Conservation (phyloP, 2,113 vertebrate species). For the Engystomops pustulosus region DNA sequence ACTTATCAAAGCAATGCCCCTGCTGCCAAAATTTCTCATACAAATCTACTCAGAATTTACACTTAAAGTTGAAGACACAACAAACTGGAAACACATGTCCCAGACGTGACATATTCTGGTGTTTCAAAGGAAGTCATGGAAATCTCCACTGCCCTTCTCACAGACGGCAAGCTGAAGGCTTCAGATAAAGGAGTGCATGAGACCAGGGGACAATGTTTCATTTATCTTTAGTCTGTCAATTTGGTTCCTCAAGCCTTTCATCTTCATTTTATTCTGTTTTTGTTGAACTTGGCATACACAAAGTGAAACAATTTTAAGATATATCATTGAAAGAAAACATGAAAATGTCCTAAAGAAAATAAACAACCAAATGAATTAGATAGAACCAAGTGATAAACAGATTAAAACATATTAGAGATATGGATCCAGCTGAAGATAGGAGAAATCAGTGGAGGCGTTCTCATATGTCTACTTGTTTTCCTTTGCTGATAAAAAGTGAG, state of each 20-base stretch:
- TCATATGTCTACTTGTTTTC: neutral
- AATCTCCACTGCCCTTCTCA: constrained; percentile 53
- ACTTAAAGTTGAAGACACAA: constrained; percentile 28
- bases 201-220: constrained; percentile 47
- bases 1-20: neutral
- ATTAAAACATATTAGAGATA: constrained; percentile 1
- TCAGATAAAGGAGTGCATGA: constrained; percentile 50
- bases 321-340: constrained; percentile 57
- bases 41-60: constrained; percentile 16
- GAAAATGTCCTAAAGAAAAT: constrained; percentile 47
- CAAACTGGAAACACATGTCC: constrained; percentile 33
- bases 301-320: constrained; percentile 4
- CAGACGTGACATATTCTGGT: constrained; percentile 19
- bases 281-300: constrained; percentile 60
- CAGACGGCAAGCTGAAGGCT: neutral
- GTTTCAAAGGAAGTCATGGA: constrained; percentile 35
- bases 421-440: neutral
- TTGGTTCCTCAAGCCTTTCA: constrained; percentile 46
- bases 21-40: neutral
- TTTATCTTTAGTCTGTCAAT: constrained; percentile 35
- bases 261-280: constrained; percentile 15
- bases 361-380: constrained; percentile 35
- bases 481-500: neutral
- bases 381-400: neutral
- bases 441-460: neutral